Evolutionary conservation across 2,888 invertebrate genomes (phyloP).

Genomic region (Drosophila quinaria): DNA sequence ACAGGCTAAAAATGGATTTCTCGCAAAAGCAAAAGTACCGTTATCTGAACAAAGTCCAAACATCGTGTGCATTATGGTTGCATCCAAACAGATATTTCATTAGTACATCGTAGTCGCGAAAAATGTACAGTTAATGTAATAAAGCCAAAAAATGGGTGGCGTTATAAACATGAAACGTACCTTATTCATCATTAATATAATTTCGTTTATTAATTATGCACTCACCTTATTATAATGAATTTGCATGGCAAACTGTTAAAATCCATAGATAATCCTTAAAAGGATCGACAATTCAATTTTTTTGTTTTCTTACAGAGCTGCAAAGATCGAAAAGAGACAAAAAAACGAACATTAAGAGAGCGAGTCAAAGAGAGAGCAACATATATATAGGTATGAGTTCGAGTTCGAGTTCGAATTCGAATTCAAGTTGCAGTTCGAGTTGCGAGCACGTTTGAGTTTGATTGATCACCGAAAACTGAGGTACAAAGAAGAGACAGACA

Average conservation of each 20-base stretch:
- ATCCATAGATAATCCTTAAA: constrained; percentile 39
- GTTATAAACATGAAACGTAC: no score
- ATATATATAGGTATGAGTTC: constrained; percentile 3
- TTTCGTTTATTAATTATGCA: background rate
- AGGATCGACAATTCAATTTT: constrained; percentile 23
- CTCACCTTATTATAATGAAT: constrained; percentile 48
- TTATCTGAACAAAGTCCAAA: no score
- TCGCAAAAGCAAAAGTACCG: no score
- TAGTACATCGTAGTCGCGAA: no score
- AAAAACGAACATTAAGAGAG: constrained; percentile 5
- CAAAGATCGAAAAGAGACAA: constrained; percentile 23
- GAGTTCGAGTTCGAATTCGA: constrained; percentile 30
- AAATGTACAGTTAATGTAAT: no score
- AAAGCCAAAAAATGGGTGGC: no score
- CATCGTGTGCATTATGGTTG: no score
- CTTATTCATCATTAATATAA: no score
- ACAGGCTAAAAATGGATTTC: no score
- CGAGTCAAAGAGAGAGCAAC: constrained; percentile 5
- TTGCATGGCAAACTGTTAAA: constrained; percentile 37
- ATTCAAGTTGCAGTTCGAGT: constrained; percentile 33
- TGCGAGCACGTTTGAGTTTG: constrained; percentile 48
- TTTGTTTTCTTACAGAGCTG: constrained; percentile 37
- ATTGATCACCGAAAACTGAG: constrained; percentile 39
- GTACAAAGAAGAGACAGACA: constrained; percentile 12
- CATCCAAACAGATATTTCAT: no score